Base-by-base conservation (phyloP, 37 sponge, comb jelly and placozoan species). In the Geodia barretti region DNA sequence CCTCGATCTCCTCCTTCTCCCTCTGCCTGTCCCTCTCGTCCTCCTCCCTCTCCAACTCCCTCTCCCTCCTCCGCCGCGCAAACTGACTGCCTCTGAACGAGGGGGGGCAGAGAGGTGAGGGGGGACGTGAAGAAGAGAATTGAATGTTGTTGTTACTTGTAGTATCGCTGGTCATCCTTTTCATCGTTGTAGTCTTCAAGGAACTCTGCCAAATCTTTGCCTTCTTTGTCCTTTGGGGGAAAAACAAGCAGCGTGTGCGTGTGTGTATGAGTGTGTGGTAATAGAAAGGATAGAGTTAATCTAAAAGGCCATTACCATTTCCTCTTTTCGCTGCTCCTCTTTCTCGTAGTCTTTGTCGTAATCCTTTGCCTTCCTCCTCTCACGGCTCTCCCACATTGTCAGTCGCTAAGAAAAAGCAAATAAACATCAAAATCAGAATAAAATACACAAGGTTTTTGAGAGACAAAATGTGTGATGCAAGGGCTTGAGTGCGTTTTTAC, bases 161-260 rank as follows among this genome's bases (percentile, higher is more conserved):
- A 98, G 79, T 96, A 96, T 67, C 80, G 81, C 39, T 89, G 81
- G 70, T 98, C 99, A 82, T 98, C 93, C 70, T 91, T 87, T 0
- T 92, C 97, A 74, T 98, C 99, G 76, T 98, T 95, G 58, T 98
- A 98, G 32, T 94, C 93, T 37, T 83, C 91, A 23, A 98, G 74
- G 58, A 94, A 94, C n/a, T 91, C 79, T 28, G 80, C 88, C 37
- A 91, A 63, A 64, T 87, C 79, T 47, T 73, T 93, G 60, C 32
- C 80, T 31, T 96, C 93, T 37, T 66, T 81, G 34, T 91, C 84
- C 96, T 94, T 43, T n/a, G 63, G n/a, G n/a, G n/a, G n/a, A n/a
- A n/a, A n/a, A n/a, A n/a, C 7, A 14, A 14, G 54, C 11, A 47
- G 54, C 11, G 54, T 17, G 54, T 7, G 54, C 7, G 54, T 7